Percentiles rank a stretch among this genome's conserved stretches.
Conservation (phyloP, 2,113 vertebrate genomes). For the Butastur rufipennis region DNA sequence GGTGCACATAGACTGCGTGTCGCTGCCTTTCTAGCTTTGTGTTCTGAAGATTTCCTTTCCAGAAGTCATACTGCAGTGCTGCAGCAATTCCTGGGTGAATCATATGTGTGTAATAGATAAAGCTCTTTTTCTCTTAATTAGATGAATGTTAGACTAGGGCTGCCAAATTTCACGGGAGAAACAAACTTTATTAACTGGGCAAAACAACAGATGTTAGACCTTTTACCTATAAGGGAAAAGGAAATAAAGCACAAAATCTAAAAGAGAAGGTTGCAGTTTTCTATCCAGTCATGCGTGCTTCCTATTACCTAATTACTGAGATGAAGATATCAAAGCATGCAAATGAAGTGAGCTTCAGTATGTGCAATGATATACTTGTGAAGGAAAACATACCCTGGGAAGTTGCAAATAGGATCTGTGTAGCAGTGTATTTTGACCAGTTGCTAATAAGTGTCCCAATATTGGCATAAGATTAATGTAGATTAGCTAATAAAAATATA, state of each 20-base stretch:
- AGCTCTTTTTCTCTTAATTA: neutral
- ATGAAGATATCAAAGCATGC: neutral
- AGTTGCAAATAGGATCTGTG: neutral
- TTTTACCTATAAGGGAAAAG: neutral
- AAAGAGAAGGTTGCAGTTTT: neutral
- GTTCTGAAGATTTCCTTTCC: neutral
- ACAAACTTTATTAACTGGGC: neutral
- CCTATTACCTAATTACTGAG: neutral
- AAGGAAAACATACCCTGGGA: neutral
- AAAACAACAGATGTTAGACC: neutral
- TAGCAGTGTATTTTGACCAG: neutral
- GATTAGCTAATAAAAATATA: neutral
- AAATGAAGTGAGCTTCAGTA: neutral
- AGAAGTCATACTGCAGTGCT: neutral
- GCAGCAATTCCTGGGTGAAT: neutral
- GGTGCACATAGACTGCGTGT: neutral
- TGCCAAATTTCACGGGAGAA: neutral
- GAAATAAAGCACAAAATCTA: neutral
- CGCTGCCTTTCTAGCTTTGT: neutral
- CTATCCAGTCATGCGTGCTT: neutral
- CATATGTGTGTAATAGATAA: neutral
- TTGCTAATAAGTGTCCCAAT: neutral
- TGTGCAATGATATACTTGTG: neutral
- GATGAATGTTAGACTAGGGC: neutral
- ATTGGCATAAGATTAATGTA: neutral